phyloP scores from a whole-genome alignment of 2,113 vertebrate species.

The Poeciliopsis turrubarensis region DNA sequence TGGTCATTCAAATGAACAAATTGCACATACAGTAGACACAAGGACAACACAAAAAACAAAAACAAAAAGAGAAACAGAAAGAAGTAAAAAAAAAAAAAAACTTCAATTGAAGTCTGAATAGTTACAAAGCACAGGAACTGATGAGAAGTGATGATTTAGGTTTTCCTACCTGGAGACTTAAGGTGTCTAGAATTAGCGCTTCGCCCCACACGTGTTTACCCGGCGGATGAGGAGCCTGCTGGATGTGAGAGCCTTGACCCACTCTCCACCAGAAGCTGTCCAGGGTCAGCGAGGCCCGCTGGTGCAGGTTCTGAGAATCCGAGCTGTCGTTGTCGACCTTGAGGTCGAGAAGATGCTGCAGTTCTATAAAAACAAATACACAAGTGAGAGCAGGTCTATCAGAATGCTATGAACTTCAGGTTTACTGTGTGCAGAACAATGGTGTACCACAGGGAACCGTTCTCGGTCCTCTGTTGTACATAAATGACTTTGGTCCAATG shows the following conservation, averaged over 20 bases:
- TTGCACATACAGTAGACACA: too few species aligned
- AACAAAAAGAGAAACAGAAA: background rate
- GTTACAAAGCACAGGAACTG: background rate
- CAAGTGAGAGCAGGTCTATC: too few species aligned
- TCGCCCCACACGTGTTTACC: slow-evolving; percentile 98
- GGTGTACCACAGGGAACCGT: too few species aligned
- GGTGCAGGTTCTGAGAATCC: slow-evolving; percentile 85
- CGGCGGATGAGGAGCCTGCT: slow-evolving; percentile 91
- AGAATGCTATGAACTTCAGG: too few species aligned
- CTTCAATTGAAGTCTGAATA: too few species aligned
- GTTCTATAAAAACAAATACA: slow-evolving; percentile 58
- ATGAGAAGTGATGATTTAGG: background rate
- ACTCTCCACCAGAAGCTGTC: slow-evolving; percentile 97
- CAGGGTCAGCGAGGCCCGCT: slow-evolving; percentile 84
- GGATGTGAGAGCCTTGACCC: slow-evolving; percentile 96
- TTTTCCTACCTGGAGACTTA: slow-evolving; percentile 86
- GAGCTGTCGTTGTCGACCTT: slow-evolving; percentile 81
- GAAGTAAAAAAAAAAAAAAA: background rate
- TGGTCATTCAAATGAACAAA: too few species aligned
- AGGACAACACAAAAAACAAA: background rate
- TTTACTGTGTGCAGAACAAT: too few species aligned
- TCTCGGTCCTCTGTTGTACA: too few species aligned
- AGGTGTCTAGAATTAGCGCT: slow-evolving; percentile 89
- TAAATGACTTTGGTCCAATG: too few species aligned
- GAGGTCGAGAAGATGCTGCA: slow-evolving; percentile 77